These are phyloP conservation scores for Sanderia malayensis DNA, from an alignment of 30 jellyfish, hydroid and myxozoan species.

Conservation along the genomic window DNA sequence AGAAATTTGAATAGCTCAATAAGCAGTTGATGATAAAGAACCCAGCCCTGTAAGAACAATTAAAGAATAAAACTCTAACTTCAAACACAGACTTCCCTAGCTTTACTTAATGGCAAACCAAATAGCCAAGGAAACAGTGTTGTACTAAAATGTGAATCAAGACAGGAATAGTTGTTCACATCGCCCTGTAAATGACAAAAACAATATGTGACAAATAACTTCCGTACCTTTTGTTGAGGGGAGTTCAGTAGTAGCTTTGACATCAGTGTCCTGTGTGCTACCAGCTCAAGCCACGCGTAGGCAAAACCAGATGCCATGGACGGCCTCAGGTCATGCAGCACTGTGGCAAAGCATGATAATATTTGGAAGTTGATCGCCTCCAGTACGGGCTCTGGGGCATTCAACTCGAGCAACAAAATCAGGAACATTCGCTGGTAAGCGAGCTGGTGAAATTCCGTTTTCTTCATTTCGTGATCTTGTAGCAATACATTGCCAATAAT, in stretches of 20 bases:
- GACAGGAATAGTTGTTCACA: too few species aligned
- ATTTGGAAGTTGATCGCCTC: conserved; percentile 93
- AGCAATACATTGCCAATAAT: conserved; percentile 76
- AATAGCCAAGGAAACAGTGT: too few species aligned
- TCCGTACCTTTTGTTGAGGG: conserved; percentile 89
- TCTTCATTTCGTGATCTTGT: conserved; percentile 90
- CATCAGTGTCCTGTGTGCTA: conserved; percentile 88
- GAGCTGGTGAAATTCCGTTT: conserved; percentile 82
- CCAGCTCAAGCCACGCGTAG: conserved; percentile 95
- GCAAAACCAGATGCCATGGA: conserved; percentile 96
- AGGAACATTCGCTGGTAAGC: conserved; percentile 91
- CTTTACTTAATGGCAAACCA: too few species aligned
- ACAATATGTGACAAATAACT: background rate
- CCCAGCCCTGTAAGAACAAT: conserved; percentile 81
- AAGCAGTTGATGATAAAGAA: conserved; percentile 84
- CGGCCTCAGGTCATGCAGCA: conserved; percentile 85
- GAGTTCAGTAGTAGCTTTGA: conserved; percentile 83
- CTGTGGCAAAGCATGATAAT: conserved; percentile 84
- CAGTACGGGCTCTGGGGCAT: conserved; percentile 96
- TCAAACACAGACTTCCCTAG: too few species aligned
- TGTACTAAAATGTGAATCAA: too few species aligned
- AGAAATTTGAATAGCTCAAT: conserved; percentile 81
- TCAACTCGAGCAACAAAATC: conserved; percentile 77
- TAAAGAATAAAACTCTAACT: too few species aligned
- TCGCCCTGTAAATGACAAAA: background rate